Percentiles rank a stretch among this genome's conserved stretches.
Conservation (phyloP, 2,888 invertebrate species). For the Erynnis tages region DNA sequence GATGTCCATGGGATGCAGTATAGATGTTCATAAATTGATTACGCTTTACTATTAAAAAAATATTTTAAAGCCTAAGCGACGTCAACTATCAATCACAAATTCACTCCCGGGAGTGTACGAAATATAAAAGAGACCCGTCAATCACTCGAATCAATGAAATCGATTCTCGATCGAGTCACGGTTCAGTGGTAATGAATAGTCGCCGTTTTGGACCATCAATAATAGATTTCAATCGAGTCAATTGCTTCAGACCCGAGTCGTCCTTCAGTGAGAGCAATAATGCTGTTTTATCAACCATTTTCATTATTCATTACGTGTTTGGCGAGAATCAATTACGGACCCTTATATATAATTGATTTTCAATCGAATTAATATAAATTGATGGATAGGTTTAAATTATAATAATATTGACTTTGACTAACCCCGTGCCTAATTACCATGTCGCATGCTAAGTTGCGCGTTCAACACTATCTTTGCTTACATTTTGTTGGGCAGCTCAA, state of each 20-base stretch:
- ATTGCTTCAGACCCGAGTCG: constrained; percentile 6
- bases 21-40: no score
- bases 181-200: constrained; percentile 23
- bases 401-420: no score
- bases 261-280: constrained; percentile 7
- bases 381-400: constrained; percentile 5
- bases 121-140: constrained; percentile 1
- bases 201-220: constrained; percentile 15
- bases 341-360: constrained; percentile 7
- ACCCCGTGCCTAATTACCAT: no score
- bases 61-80: no score
- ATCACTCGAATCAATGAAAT: constrained; percentile 18
- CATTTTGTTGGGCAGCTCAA: no score
- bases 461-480: no score
- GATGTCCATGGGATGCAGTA: no score
- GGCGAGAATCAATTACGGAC: constrained; percentile 4
- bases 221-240: constrained; percentile 31
- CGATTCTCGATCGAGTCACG: constrained; percentile 12
- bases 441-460: no score
- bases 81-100: no score
- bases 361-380: neutral
- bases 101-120: no score
- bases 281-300: constrained; percentile 7
- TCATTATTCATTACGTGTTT: constrained; percentile 22
- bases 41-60: no score